Evolutionary conservation across 2,888 invertebrate genomes (phyloP).

Genomic region (Julus scandinavius): DNA sequence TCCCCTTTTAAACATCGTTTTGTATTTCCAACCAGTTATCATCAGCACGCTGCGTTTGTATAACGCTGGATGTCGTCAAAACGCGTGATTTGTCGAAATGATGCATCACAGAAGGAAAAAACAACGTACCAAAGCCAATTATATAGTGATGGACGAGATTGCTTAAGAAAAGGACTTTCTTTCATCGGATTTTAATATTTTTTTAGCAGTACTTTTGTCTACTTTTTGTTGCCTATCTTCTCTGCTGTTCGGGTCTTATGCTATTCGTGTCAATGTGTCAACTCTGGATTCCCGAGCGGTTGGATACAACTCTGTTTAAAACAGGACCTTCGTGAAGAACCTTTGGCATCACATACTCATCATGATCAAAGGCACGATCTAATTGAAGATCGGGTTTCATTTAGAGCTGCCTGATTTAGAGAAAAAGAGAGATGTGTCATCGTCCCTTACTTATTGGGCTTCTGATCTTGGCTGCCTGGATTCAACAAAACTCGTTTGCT

Average conservation of each 20-base stretch:
- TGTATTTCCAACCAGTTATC: neutral
- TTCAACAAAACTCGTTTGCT: neutral
- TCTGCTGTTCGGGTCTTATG: neutral
- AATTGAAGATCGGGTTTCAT: neutral
- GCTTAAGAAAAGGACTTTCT: slow-evolving; percentile 22
- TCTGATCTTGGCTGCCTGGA: slow-evolving; percentile 38
- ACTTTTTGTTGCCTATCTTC: neutral
- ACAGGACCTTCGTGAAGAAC: neutral
- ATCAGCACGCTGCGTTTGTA: neutral
- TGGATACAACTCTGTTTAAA: neutral
- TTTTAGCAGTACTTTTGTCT: neutral
- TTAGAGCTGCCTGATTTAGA: neutral
- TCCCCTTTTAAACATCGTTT: neutral
- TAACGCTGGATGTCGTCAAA: neutral
- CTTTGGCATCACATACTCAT: neutral
- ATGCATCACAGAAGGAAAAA: neutral
- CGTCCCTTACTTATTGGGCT: slow-evolving; percentile 1
- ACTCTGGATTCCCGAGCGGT: neutral
- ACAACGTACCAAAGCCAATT: neutral
- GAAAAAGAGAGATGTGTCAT: slow-evolving; percentile 37
- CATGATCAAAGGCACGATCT: slow-evolving; percentile 18
- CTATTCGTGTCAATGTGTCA: slow-evolving; percentile 19
- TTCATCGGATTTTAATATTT: neutral
- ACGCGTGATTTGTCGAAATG: neutral
- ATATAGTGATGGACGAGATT: slow-evolving; percentile 1